Evolutionary conservation across 2,113 vertebrate genomes (phyloP).

Genomic region (Noturus placidus): DNA sequence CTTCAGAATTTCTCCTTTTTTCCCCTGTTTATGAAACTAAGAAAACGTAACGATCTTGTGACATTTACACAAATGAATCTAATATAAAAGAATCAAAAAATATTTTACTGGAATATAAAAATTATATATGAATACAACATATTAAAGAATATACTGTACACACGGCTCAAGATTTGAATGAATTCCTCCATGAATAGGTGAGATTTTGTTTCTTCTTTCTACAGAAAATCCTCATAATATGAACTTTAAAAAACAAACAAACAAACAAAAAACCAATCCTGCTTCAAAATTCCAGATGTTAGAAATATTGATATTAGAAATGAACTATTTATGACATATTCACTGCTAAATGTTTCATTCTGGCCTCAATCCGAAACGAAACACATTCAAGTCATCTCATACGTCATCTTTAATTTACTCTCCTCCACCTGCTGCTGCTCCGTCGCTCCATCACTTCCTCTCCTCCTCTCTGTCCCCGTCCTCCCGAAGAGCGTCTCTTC

Average conservation of each 20-base stretch:
- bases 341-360: not conserved
- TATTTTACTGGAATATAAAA: too few relatives aligned
- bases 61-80: too few relatives aligned
- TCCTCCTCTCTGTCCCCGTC: slow-evolving; percentile 7
- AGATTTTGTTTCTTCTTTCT: not conserved
- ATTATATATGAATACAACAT: not conserved
- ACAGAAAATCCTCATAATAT: not conserved
- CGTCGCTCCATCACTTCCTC: not conserved
- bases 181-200: not conserved
- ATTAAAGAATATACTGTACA: not conserved
- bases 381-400: not conserved
- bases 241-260: too few relatives aligned
- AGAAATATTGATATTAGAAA: not conserved
- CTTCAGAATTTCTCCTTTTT: not conserved
- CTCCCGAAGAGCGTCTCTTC: not conserved
- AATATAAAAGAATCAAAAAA: not conserved
- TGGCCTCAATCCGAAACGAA: not conserved
- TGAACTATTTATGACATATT: not conserved
- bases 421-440: not conserved
- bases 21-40: not conserved
- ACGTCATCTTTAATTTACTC: not conserved
- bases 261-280: not conserved
- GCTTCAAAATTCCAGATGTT: not conserved
- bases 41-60: not conserved
- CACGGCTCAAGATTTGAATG: not conserved